Evolutionary conservation across 2,888 invertebrate genomes (phyloP).

Genomic region (Germaria angustata): DNA sequence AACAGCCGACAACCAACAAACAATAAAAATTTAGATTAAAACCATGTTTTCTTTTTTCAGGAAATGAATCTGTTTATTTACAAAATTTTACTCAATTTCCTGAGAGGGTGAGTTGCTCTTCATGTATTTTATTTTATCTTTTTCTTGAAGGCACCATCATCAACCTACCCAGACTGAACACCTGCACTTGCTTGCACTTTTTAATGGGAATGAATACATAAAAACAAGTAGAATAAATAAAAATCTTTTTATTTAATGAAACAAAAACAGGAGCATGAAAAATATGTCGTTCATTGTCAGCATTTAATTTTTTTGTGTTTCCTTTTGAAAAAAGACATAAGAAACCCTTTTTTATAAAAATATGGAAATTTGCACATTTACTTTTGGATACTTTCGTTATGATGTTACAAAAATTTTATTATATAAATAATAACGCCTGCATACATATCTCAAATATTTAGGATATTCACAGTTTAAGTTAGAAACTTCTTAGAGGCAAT

Average conservation of each 20-base stretch:
- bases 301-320: not conserved
- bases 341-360: conserved; percentile 37
- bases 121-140: not conserved
- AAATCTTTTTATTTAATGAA: not conserved
- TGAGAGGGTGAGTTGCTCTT: conserved; percentile 34
- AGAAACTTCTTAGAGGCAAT: not conserved
- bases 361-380: conserved; percentile 18
- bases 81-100: conserved; percentile 35
- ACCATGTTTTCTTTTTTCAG: not conserved
- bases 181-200: conserved; percentile 26
- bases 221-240: conserved; percentile 9
- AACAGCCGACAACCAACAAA: not conserved
- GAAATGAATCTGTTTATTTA: conserved; percentile 31
- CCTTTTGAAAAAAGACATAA: conserved; percentile 15
- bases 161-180: conserved; percentile 51
- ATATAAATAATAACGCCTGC: not conserved
- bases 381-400: not conserved
- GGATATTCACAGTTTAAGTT: not conserved
- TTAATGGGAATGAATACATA: not conserved
- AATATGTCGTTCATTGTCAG: conserved; percentile 34
- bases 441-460: not conserved
- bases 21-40: not conserved
- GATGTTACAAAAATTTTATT: not conserved
- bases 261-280: not conserved
- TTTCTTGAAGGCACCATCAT: not conserved